Percentiles rank a stretch among this genome's conserved stretches.
These are phyloP conservation scores for Periparus ater DNA, from an alignment of 2,797 vertebrate species.

Conservation along the genomic window DNA sequence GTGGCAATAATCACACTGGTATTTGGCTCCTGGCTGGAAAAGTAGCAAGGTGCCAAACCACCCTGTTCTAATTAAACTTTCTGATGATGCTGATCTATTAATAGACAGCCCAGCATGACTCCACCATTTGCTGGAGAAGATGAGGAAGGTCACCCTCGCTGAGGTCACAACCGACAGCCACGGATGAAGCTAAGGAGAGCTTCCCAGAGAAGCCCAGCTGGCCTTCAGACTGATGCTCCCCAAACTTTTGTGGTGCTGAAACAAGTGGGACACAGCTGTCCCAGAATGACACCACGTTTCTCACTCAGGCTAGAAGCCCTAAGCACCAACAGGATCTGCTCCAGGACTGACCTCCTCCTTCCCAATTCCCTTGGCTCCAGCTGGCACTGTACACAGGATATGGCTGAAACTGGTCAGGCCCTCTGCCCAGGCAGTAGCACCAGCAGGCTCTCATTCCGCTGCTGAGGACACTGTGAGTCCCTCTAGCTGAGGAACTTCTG, in stretches of 20 bases:
- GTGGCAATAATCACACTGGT: not conserved
- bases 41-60: constrained; percentile 37
- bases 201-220: not conserved
- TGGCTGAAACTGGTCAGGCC: not conserved
- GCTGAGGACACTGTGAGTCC: not conserved
- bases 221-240: not conserved
- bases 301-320: not conserved
- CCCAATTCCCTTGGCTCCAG: not conserved
- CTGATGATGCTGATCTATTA: constrained; percentile 49
- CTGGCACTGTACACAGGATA: not conserved
- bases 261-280: not conserved
- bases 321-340: not conserved
- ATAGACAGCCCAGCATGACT: constrained; percentile 26
- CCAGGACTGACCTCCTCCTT: not conserved
- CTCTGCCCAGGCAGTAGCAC: not conserved
- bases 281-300: not conserved
- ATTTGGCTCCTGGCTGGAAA: not conserved
- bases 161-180: not conserved
- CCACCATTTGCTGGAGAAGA: not conserved
- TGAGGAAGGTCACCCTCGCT: not conserved
- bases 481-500: not conserved
- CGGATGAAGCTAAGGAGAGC: not conserved
- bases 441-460: not conserved
- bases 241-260: not conserved
- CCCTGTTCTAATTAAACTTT: constrained; percentile 43